Evolutionary conservation across 2,113 vertebrate genomes (phyloP).

Genomic region (Colaptes auratus): DNA sequence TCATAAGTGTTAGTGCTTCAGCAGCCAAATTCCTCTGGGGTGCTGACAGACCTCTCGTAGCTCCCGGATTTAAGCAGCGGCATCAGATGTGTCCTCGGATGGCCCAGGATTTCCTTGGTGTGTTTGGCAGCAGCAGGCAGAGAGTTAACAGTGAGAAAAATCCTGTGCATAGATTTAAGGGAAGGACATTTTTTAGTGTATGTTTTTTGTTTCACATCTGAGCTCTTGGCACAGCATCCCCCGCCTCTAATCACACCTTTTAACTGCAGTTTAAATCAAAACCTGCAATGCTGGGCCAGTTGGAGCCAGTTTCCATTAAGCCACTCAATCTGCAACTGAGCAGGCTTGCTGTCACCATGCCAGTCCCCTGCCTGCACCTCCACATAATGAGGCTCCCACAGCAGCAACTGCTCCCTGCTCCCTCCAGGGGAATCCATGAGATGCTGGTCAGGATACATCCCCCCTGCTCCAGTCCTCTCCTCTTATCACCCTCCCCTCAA

Average conservation of each 20-base stretch:
- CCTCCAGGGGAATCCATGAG: not conserved
- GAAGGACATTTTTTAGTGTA: not conserved
- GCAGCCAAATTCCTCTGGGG: not conserved
- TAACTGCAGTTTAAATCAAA: conserved; percentile 61
- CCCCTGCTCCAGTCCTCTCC: not conserved
- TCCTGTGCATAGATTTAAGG: not conserved
- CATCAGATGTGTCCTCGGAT: not conserved
- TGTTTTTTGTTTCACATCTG: conserved; percentile 16
- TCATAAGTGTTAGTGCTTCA: not conserved
- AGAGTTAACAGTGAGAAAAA: not conserved
- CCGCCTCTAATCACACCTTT: conserved; percentile 30
- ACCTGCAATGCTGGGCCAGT: conserved; percentile 31
- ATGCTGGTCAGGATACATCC: not conserved
- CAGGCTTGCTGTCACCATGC: conserved; percentile 64
- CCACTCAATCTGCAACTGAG: conserved; percentile 51
- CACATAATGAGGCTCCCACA: not conserved
- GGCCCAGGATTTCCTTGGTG: not conserved
- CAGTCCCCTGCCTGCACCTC: conserved; percentile 52
- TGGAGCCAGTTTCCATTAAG: conserved; percentile 62
- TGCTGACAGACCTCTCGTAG: not conserved
- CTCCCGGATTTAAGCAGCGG: not conserved
- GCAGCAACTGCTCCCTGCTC: not conserved
- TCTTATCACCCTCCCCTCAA: not conserved
- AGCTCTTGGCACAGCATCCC: not conserved
- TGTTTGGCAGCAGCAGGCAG: not conserved